A percentile compares a stretch with the other conserved stretches of the same genome.
Conservation (phyloP, 2,113 vertebrate genomes). For the Microcebus ravelobensis region DNA sequence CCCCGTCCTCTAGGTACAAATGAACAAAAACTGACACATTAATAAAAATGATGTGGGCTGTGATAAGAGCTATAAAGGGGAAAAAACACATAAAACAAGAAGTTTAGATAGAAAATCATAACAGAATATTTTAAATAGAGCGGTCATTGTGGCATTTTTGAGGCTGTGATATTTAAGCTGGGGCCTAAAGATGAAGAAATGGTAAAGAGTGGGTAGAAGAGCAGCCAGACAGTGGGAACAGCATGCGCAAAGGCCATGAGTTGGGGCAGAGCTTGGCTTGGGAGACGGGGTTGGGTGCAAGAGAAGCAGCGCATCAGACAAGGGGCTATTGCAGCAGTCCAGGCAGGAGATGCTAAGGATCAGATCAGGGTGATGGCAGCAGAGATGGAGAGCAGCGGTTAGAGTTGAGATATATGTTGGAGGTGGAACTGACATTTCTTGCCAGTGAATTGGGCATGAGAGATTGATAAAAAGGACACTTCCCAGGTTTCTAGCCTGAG, state of each 20-base stretch:
- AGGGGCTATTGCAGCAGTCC: not conserved
- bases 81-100: not conserved
- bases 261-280: not conserved
- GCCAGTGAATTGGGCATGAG: not conserved
- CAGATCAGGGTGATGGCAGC: not conserved
- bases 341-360: not conserved
- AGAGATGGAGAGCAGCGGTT: not conserved
- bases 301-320: not conserved
- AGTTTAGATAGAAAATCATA: not conserved
- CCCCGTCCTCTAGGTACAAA: not conserved
- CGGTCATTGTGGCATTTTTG: not conserved
- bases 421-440: not conserved
- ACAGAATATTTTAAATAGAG: not conserved
- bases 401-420: not conserved
- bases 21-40: not conserved
- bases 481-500: not conserved
- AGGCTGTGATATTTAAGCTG: not conserved
- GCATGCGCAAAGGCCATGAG: not conserved
- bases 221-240: not conserved
- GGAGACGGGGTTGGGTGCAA: not conserved
- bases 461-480: not conserved
- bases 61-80: not conserved
- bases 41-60: not conserved
- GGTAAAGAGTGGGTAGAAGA: not conserved
- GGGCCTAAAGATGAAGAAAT: not conserved